These are phyloP conservation scores for Brachionus manjavacas DNA, from an alignment of 1,140 invertebrate genomes.

Conservation along the genomic window DNA sequence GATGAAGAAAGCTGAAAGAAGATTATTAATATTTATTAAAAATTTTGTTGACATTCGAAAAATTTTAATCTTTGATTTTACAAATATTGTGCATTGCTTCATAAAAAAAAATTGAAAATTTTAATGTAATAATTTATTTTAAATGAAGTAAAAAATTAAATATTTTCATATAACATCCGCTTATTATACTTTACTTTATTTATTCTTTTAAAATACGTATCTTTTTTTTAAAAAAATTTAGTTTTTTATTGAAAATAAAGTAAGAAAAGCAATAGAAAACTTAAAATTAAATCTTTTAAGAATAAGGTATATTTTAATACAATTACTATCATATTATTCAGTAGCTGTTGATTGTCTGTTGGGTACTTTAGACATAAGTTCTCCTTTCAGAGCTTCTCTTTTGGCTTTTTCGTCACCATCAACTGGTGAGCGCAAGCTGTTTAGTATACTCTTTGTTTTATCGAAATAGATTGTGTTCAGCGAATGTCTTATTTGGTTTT, in stretches of 20 bases:
- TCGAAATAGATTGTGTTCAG: conserved; percentile 99
- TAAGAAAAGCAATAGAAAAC: not conserved
- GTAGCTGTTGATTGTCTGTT: conserved; percentile 15
- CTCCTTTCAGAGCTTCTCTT: conserved; percentile 36
- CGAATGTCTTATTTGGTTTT: conserved; percentile 97
- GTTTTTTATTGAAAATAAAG: conserved; percentile 2
- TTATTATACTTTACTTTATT: not conserved
- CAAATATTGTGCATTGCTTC: no score
- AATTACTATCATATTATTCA: conserved; percentile 10
- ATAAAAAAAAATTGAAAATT: not conserved
- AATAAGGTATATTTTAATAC: not conserved
- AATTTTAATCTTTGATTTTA: no score
- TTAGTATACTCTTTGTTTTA: conserved; percentile 97
- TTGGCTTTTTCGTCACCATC: conserved; percentile 39
- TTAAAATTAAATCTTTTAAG: not conserved
- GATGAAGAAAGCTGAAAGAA: no score
- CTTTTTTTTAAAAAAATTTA: not conserved
- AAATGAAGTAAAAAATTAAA: not conserved
- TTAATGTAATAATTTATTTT: not conserved
- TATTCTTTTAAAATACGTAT: not conserved
- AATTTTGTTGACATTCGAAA: no score
- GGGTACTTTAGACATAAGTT: conserved; percentile 28
- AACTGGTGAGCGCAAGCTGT: conserved; percentile 72
- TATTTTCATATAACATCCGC: not conserved
- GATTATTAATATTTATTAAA: no score